Evolutionary conservation across 2,888 invertebrate genomes (phyloP).

Genomic region (Aleiodes leptofemur): DNA sequence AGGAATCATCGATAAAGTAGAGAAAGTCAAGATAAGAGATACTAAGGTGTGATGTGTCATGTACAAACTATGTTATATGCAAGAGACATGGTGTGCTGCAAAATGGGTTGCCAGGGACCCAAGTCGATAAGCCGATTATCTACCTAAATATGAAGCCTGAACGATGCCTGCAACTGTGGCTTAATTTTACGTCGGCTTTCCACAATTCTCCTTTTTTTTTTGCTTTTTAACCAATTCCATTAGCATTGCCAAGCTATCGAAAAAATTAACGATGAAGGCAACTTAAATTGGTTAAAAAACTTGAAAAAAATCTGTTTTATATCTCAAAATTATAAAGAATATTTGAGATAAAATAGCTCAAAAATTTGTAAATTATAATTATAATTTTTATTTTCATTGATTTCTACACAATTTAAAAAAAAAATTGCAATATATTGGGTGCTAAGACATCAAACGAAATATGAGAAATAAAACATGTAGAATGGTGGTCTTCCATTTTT

Average conservation of each 20-base stretch:
- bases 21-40: conserved; percentile 28
- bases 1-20: conserved; percentile 31
- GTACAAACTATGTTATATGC: conserved; percentile 17
- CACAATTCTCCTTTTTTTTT: conserved; percentile 48
- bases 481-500: conserved; percentile 67
- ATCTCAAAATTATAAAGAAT: neutral
- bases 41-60: conserved; percentile 37
- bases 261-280: neutral
- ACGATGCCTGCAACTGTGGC: conserved; percentile 69
- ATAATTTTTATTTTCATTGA: neutral
- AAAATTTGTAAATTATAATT: no score
- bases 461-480: conserved; percentile 39
- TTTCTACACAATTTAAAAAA: conserved; percentile 24
- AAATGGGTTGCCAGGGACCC: conserved; percentile 62
- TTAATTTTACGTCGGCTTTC: conserved; percentile 70
- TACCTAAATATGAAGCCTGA: conserved; percentile 75
- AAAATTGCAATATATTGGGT: conserved; percentile 18
- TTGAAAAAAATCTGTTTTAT: neutral
- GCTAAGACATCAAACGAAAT: conserved; percentile 34
- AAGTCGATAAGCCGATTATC: conserved; percentile 73
- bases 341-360: neutral
- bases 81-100: conserved; percentile 54
- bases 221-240: conserved; percentile 24
- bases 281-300: neutral
- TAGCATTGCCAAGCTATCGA: neutral